A percentile compares a stretch with the other conserved stretches of the same genome.
These are phyloP conservation scores for Drosophila lini DNA, from an alignment of 1,140 invertebrate species.

Conservation along the genomic window DNA sequence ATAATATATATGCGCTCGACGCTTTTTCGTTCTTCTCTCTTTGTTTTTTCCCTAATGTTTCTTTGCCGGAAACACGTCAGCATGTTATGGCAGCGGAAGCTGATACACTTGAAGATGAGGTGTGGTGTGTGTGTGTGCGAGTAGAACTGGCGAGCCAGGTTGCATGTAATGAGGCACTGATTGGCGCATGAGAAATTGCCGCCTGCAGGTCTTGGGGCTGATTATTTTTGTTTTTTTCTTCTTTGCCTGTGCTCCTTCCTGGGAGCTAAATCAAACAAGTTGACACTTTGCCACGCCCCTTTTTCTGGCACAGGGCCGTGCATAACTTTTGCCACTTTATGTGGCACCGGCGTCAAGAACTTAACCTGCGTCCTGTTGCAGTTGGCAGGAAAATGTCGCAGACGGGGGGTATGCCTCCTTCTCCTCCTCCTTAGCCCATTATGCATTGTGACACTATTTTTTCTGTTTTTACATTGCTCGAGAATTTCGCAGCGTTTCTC, in stretches of 20 bases:
- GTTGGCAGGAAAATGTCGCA: constrained; percentile 61
- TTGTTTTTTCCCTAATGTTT: constrained; percentile 49
- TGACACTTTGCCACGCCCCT: constrained; percentile 67
- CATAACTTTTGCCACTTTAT: constrained; percentile 79
- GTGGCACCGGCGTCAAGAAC: constrained; percentile 74
- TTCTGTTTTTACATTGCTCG: constrained; percentile 25
- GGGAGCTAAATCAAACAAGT: constrained; percentile 76
- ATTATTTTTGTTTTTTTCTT: constrained; percentile 55
- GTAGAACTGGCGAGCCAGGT: constrained; percentile 22
- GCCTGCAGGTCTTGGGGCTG: constrained; percentile 38
- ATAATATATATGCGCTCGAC: constrained; percentile 51
- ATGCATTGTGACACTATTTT: constrained; percentile 72
- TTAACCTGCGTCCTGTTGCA: constrained; percentile 79
- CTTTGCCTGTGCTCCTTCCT: constrained; percentile 12
- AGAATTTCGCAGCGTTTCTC: constrained; percentile 64
- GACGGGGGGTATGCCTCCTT: constrained; percentile 2
- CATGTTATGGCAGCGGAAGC: constrained; percentile 77
- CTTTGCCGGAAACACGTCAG: constrained; percentile 74
- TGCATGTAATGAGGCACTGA: constrained; percentile 80
- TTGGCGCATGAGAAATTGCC: constrained; percentile 76
- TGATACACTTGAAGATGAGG: constrained; percentile 49
- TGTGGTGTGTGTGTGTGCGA: background rate
- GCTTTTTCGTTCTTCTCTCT: constrained; percentile 8
- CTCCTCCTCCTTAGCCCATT: constrained; percentile 58
- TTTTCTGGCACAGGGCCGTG: constrained; percentile 45